Conservation (phyloP, 2,797 vertebrate species). For the Mormyrops boulengeri region DNA sequence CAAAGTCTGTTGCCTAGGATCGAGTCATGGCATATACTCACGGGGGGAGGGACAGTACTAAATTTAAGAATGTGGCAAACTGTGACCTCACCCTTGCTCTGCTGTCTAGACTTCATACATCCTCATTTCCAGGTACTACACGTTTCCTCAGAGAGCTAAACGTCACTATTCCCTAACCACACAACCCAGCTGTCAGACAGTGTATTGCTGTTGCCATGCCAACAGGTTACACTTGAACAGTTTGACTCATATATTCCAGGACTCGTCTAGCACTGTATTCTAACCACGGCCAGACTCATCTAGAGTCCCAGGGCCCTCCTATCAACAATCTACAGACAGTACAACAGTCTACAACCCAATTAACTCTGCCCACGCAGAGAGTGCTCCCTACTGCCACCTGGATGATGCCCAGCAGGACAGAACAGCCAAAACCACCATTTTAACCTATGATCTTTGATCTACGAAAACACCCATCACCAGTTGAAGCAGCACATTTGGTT, state of each 20-base stretch:
- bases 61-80: neutral
- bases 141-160: conserved; percentile 1
- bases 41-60: neutral
- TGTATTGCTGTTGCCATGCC: conserved; percentile 1
- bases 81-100: conserved; percentile 10
- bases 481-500: neutral
- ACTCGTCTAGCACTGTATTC: neutral
- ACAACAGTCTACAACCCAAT: neutral
- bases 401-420: neutral
- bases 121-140: conserved; percentile 22
- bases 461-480: neutral
- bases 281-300: neutral
- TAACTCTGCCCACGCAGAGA: neutral
- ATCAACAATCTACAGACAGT: neutral
- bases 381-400: neutral
- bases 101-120: conserved; percentile 17
- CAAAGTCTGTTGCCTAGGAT: neutral
- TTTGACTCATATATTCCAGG: conserved; percentile 22
- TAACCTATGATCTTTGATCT: neutral
- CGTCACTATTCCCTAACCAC: neutral
- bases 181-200: neutral
- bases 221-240: neutral
- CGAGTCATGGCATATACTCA: neutral
- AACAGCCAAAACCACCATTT: neutral
- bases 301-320: neutral